Conservation (phyloP, 2,888 invertebrate genomes). For the Eutolmus rufibarbis region DNA sequence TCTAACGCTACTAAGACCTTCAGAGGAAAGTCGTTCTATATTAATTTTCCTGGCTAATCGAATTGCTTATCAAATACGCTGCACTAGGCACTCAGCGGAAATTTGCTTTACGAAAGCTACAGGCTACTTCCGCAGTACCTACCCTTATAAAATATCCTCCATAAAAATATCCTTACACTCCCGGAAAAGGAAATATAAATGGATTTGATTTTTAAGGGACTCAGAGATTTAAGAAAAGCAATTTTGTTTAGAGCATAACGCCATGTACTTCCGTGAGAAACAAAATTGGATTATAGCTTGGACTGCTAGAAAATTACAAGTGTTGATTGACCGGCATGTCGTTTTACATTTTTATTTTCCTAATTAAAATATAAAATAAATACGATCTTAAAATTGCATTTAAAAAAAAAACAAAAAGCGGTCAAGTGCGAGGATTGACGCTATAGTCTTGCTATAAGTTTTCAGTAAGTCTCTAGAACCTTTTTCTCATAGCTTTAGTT, state of each 20-base stretch:
- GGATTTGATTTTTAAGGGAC: not conserved
- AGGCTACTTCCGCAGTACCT: not conserved
- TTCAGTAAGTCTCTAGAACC: no score
- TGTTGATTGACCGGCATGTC: not conserved
- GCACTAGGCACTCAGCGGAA: not conserved
- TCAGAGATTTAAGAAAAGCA: not conserved
- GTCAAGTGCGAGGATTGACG: no score
- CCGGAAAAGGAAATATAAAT: not conserved
- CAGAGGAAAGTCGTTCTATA: not conserved
- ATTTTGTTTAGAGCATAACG: not conserved
- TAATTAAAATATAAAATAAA: not conserved
- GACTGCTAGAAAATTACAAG: not conserved
- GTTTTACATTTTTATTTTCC: not conserved
- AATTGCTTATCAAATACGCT: not conserved
- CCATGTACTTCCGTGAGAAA: not conserved
- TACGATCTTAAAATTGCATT: not conserved
- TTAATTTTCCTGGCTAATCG: not conserved
- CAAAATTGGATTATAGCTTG: not conserved
- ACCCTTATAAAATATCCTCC: not conserved
- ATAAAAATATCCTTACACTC: not conserved
- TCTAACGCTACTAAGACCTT: not conserved
- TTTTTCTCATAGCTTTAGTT: no score
- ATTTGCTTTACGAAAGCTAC: not conserved
- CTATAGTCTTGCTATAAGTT: no score
- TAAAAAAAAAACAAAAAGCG: no score